Evolutionary conservation across 1,140 invertebrate species (phyloP).

Genomic region (Oedothorax gibbosus): DNA sequence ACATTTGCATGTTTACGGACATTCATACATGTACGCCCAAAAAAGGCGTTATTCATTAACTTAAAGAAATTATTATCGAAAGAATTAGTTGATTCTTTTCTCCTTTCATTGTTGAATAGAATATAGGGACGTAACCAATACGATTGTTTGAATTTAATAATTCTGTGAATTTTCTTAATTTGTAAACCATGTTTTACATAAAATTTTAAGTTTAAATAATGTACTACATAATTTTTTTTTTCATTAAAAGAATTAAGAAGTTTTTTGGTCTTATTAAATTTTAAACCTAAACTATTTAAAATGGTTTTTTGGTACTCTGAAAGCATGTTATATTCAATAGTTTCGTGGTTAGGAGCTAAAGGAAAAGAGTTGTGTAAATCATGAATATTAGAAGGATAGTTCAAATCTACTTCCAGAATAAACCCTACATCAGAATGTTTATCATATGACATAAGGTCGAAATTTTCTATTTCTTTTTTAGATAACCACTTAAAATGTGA

Average conservation of each 20-base stretch:
- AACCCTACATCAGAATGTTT: slow-evolving; percentile 18
- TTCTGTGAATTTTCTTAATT: slow-evolving; percentile 23
- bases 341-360: slow-evolving; percentile 4
- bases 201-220: slow-evolving; percentile 31
- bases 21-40: slow-evolving; percentile 71
- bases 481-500: neutral
- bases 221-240: slow-evolving; percentile 4
- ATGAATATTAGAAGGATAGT: neutral
- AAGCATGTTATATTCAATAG: slow-evolving; percentile 8
- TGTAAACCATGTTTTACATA: slow-evolving; percentile 13
- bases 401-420: slow-evolving; percentile 10
- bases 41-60: slow-evolving; percentile 69
- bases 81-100: slow-evolving; percentile 66
- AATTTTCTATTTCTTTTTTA: neutral
- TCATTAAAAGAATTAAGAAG: slow-evolving; percentile 15
- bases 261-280: slow-evolving; percentile 24
- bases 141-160: slow-evolving; percentile 33
- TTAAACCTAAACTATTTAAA: slow-evolving; percentile 5
- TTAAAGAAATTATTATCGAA: slow-evolving; percentile 71
- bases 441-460: neutral
- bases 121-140: slow-evolving; percentile 38
- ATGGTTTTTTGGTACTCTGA: slow-evolving; percentile 12
- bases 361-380: neutral
- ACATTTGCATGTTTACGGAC: slow-evolving; percentile 8
- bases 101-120: slow-evolving; percentile 54